Percentiles rank a stretch among this genome's conserved stretches.
Evolutionary conservation across 2,113 vertebrate genomes (phyloP).

Genomic region (Ascaphus truei): DNA sequence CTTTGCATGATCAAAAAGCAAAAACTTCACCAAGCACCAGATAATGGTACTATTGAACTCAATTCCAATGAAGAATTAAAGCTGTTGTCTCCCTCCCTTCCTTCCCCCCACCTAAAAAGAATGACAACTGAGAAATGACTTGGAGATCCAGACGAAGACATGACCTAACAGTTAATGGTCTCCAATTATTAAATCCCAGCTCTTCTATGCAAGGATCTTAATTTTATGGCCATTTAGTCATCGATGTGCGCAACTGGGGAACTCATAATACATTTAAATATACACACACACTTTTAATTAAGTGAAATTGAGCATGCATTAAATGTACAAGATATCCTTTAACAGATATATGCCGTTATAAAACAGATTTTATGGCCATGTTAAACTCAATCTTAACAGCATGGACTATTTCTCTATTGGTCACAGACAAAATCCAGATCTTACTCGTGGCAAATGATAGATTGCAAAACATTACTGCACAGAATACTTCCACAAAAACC

Average conservation of each 20-base stretch:
- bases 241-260: not conserved
- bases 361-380: not conserved
- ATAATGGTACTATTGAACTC: too few relatives aligned
- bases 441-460: not conserved
- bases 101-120: too few relatives aligned
- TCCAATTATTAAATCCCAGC: not conserved
- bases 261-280: not conserved
- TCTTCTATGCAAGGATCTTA: not conserved
- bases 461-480: not conserved
- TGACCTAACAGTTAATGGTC: not conserved
- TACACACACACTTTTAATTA: conserved; percentile 16
- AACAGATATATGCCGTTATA: not conserved
- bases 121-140: too few relatives aligned
- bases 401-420: not conserved
- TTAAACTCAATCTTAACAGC: not conserved
- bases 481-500: too few relatives aligned
- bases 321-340: not conserved
- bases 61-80: too few relatives aligned
- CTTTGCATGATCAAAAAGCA: too few relatives aligned
- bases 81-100: too few relatives aligned
- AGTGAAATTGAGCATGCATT: conserved; percentile 13
- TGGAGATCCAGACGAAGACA: too few relatives aligned
- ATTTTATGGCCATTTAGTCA: not conserved
- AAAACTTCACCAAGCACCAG: too few relatives aligned
- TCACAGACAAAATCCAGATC: not conserved